Evolutionary conservation across 2,797 vertebrate species (phyloP).

Genomic region (Chromobotia macracanthus): DNA sequence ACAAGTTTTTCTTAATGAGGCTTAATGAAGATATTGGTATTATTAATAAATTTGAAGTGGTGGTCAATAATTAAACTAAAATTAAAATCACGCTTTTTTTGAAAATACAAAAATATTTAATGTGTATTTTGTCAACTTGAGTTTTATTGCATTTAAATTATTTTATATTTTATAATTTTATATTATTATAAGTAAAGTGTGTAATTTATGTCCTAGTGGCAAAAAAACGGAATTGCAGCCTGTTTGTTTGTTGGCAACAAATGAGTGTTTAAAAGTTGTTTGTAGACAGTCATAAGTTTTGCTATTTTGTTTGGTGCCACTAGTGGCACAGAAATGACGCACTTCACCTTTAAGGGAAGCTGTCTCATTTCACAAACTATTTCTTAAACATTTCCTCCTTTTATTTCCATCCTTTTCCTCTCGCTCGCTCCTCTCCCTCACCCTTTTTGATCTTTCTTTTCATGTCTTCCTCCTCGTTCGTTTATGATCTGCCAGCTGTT

Average conservation of each 20-base stretch:
- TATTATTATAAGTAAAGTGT: no score
- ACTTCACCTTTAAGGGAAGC: slow-evolving; percentile 1
- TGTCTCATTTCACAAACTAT: background rate
- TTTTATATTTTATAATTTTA: no score
- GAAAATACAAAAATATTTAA: no score
- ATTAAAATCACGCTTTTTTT: no score
- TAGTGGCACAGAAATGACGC: background rate
- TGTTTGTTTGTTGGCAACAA: background rate
- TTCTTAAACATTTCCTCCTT: slow-evolving; percentile 45
- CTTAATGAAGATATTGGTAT: no score
- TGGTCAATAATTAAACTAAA: no score
- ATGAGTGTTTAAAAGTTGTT: background rate
- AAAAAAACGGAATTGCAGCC: background rate
- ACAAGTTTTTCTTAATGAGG: no score
- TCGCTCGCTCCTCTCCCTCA: slow-evolving; percentile 55
- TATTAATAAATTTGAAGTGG: no score
- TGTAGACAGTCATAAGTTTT: background rate
- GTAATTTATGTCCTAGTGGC: background rate
- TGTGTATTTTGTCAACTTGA: no score
- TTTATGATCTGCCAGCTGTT: slow-evolving; percentile 34
- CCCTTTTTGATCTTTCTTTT: slow-evolving; percentile 47
- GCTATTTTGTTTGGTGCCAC: background rate
- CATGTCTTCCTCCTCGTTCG: slow-evolving; percentile 32
- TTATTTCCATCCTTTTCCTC: slow-evolving; percentile 42
- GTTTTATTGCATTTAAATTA: background rate